Evolutionary conservation across 2,888 invertebrate genomes (phyloP), one percentile per base, ranked within the genome.

Genomic region (Habroteleia sp.): DNA sequence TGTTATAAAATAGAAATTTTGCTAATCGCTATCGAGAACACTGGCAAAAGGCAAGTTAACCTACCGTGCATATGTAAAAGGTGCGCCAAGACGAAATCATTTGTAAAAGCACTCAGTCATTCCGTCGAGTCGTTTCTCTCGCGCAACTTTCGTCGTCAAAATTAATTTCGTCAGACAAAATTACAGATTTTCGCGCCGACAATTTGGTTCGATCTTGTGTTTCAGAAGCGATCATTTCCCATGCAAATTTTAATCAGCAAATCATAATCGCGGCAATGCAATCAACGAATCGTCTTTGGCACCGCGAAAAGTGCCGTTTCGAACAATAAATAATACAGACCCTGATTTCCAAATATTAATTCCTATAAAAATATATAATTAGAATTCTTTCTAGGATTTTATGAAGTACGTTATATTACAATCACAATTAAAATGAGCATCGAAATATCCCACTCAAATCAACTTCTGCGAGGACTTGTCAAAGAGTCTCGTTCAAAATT

Each of bases 21-120:
- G 60, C 78, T 80, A 80, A 72, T 50, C 35, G 27, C 76, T 78
- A 66, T 73, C 33, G 23, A 72, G 72, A 76, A 78, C 76, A 77
- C 74, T 77, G 69, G 71, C 52, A 74, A 77, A 78, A 75, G 76
- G 75, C 76, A 72, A 78, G 77, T 76, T 68, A 79, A 72, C 66
- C 75, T 80, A 80, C 69, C 74, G 79, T 81, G 80, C 79, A 68
- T 65, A 74, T 77, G 58, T 76, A 78, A 79, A 79, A 77, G 76
- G 77, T 80, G 77, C 78, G 78, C 71, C 72, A 65, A 65, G 73
- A 77, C 66, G 35, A 74, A 74, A 66, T 74, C 48, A 71, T 65
- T 68, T 62, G 69, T 54, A 37, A 56, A 52, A 71, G 29, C 65
- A 29, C 17, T 69, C 69, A 29, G 8, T 50, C 37, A 46, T 41